Evolutionary conservation across 2,113 vertebrate species (phyloP).

Genomic region (Brachionichthys hirsutus): DNA sequence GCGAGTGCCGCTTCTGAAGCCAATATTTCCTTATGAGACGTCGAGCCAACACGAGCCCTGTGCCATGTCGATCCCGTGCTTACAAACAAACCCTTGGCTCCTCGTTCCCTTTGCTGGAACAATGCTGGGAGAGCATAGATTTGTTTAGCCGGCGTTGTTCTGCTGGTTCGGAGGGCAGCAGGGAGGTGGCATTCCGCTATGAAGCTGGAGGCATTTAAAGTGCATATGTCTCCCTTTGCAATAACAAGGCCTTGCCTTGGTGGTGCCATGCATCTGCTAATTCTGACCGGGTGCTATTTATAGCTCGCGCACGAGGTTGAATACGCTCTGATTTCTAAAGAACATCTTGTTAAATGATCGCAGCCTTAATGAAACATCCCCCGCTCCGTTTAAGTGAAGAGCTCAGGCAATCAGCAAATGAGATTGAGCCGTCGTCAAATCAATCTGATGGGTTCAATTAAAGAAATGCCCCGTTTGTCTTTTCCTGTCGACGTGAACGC

Average conservation of each 20-base stretch:
- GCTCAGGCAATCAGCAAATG: constrained; percentile 68
- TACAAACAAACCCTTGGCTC: no score
- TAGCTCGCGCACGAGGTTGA: constrained; percentile 50
- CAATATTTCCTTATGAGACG: no score
- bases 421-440: constrained; percentile 69
- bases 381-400: constrained; percentile 68
- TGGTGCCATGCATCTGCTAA: constrained; percentile 36
- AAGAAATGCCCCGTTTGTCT: constrained; percentile 46
- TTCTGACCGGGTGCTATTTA: constrained; percentile 53
- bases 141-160: no score
- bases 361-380: constrained; percentile 64
- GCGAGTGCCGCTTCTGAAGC: no score
- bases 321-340: constrained; percentile 64
- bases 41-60: no score
- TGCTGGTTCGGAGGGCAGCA: no score
- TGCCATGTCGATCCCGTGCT: no score
- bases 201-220: constrained; percentile 9
- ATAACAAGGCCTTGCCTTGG: constrained; percentile 39
- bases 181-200: constrained; percentile 1
- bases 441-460: constrained; percentile 70
- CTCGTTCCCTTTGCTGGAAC: no score
- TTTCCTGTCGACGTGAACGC: constrained; percentile 51
- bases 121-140: no score
- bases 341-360: constrained; percentile 72
- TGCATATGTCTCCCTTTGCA: constrained; percentile 21